Evolutionary conservation across 2,113 vertebrate species (phyloP), one percentile per base, ranked within the genome.

Genomic region (Gracilinanus agilis): DNA sequence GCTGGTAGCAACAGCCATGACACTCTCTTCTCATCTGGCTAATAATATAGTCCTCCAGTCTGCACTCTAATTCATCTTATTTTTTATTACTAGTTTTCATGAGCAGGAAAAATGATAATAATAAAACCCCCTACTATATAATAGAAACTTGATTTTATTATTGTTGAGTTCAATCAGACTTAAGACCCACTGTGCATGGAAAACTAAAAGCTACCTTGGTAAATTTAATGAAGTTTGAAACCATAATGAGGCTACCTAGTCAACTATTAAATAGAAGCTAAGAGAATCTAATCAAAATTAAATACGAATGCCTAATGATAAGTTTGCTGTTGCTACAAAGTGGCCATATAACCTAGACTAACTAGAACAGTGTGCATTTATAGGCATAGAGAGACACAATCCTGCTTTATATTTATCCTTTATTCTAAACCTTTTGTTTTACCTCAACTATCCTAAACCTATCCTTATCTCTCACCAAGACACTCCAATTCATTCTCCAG

Each of bases 231-330:
- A 95, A 94, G 27, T 54, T 29, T 94, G 54, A 61, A 90, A 49
- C 23, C 56, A 49, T 83, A 94, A 88, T 54, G 67, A 29, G 21
- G 49, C 13, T 92, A 54, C 9, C 61, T 58, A 88, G 21, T 40
- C 67, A 94, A 92, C 54, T 91, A 27, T 83, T 94, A 56, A 58
- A 90, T 24, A 88, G 89, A 16, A 56, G 27, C 29, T 53, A 94
- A 92, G 16, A 29, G 88, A 95, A 96, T 83, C 24, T 56, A 88
- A 92, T 53, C 53, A 83, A 91, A 10, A 29, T 83, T 83, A 94
- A 93, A 29, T 89, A 67, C 89, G 61, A 91, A 40, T 54, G 91
- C 44, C 16, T 24, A 89, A 75, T 53, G 53, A n/a, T 40, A 40
- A 83, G 67, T 40, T 23, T 40, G 67, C n/a, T 23, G 9, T 83